A percentile compares a stretch with the other conserved stretches of the same genome.
Evolutionary conservation across 2,888 invertebrate genomes (phyloP).

Genomic region (Zygothrica quintamaculata): DNA sequence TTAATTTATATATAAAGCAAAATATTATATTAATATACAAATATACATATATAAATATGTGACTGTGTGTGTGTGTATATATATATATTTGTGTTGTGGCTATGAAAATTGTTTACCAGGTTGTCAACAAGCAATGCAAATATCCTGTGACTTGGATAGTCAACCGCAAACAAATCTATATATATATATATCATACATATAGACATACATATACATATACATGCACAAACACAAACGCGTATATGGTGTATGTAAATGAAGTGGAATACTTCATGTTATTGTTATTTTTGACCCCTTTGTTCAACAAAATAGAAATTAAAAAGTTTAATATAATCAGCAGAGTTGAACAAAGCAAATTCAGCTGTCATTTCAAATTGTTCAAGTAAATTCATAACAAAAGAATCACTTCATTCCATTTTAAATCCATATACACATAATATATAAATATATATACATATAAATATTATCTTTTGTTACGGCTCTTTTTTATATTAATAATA

Average conservation of each 20-base stretch:
- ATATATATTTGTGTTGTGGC: neutral
- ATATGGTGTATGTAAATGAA: too few relatives aligned
- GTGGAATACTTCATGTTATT: too few relatives aligned
- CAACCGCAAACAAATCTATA: neutral
- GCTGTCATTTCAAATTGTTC: constrained; percentile 17
- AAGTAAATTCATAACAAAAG: constrained; percentile 28
- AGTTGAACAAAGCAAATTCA: constrained; percentile 12
- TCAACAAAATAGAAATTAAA: neutral
- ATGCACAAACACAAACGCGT: too few relatives aligned
- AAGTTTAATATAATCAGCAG: neutral
- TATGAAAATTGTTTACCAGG: constrained; percentile 5
- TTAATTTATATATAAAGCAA: too few relatives aligned
- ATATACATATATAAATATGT: neutral
- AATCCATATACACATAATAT: neutral
- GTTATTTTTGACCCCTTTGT: neutral
- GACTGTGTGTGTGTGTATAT: too few relatives aligned
- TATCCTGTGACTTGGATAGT: neutral
- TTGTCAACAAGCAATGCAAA: neutral
- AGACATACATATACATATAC: too few relatives aligned
- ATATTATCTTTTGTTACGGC: too few relatives aligned
- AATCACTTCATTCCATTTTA: neutral
- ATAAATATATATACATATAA: too few relatives aligned
- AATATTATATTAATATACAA: too few relatives aligned
- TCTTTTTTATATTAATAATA: too few relatives aligned
- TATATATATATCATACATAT: too few relatives aligned